These are phyloP conservation scores for Mechanitis mazaeus DNA, from an alignment of 2,888 invertebrate genomes.

Conservation along the genomic window DNA sequence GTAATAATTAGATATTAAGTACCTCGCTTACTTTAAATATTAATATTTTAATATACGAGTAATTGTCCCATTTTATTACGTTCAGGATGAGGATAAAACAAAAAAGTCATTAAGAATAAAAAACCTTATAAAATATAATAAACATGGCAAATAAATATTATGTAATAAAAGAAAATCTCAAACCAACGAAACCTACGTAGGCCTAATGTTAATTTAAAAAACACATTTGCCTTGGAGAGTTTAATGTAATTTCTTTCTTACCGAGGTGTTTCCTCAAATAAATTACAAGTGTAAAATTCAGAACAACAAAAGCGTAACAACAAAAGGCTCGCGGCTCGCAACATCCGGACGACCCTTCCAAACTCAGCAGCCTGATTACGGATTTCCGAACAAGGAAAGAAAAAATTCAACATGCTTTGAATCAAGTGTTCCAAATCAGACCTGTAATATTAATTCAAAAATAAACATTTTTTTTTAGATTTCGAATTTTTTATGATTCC, in stretches of 20 bases:
- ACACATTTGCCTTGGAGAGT: conserved; percentile 73
- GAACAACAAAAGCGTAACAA: conserved; percentile 75
- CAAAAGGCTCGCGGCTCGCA: conserved; percentile 74
- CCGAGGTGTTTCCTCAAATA: conserved; percentile 75
- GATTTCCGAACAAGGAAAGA: conserved; percentile 73
- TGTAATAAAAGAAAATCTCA: conserved; percentile 39
- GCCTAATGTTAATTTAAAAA: conserved; percentile 70
- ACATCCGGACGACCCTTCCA: conserved; percentile 75
- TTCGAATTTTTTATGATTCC: conserved; percentile 29
- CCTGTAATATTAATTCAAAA: conserved; percentile 40
- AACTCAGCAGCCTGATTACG: conserved; percentile 76
- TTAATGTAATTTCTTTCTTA: conserved; percentile 74
- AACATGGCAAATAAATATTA: conserved; percentile 32
- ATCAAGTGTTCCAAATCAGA: conserved; percentile 53
- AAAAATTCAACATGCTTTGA: conserved; percentile 45
- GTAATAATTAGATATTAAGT: too few species aligned
- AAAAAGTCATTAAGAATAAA: too few species aligned
- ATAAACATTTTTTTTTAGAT: conserved; percentile 27
- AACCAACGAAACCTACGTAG: conserved; percentile 50
- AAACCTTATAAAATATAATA: conserved; percentile 4
- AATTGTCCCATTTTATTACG: too few species aligned
- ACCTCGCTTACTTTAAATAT: too few species aligned
- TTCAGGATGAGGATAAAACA: too few species aligned
- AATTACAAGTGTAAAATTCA: conserved; percentile 77
- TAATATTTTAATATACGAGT: too few species aligned